A percentile compares a stretch with the other conserved stretches of the same genome.
phyloP scores from a whole-genome alignment of 1,140 invertebrate species.

The Bicyclus anynana region DNA sequence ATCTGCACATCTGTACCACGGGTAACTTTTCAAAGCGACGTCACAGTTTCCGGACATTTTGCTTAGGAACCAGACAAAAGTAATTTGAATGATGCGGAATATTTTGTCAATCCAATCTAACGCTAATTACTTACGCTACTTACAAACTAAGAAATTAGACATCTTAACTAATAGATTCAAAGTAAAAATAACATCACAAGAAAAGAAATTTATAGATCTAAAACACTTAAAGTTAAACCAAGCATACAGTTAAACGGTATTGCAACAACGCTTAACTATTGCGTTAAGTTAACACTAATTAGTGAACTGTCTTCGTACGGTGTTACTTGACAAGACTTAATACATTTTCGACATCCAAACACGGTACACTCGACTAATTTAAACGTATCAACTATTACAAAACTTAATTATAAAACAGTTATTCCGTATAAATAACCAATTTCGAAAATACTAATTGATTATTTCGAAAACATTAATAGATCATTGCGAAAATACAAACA shows the following conservation, averaged over 20 bases:
- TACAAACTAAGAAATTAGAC: too few relatives aligned
- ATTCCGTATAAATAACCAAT: constrained; percentile 1
- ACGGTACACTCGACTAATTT: background rate
- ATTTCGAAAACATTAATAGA: background rate
- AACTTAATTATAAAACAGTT: constrained; percentile 5
- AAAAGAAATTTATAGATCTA: too few relatives aligned
- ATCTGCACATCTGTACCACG: too few relatives aligned
- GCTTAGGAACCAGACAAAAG: too few relatives aligned
- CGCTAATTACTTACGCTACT: too few relatives aligned
- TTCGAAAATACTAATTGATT: constrained; percentile 7
- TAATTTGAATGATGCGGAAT: too few relatives aligned
- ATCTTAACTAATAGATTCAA: too few relatives aligned
- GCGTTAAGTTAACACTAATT: background rate
- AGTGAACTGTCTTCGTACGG: background rate
- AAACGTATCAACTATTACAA: background rate
- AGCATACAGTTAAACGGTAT: background rate
- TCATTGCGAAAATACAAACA: constrained; percentile 1
- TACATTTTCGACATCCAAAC: background rate
- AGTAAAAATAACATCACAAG: too few relatives aligned
- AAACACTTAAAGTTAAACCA: background rate
- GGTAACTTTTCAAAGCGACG: too few relatives aligned
- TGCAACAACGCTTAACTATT: background rate
- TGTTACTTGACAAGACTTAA: background rate
- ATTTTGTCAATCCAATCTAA: too few relatives aligned
- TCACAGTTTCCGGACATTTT: too few relatives aligned